phyloP scores from a whole-genome alignment of 2,113 vertebrate species.

The Eubucco bourcierii region DNA sequence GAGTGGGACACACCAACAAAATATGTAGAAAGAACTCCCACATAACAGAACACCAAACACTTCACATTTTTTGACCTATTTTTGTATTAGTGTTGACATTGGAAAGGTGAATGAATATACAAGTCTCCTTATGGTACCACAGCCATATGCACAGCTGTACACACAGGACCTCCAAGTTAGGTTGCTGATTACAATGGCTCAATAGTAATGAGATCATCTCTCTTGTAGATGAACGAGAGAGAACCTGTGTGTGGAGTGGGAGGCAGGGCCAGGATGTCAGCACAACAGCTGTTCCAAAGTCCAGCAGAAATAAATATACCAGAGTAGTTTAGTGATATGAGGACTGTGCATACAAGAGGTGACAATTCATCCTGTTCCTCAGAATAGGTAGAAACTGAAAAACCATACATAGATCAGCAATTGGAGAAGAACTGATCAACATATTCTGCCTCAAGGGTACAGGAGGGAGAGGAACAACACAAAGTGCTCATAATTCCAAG shows the following conservation, averaged over 20 bases:
- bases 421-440: not conserved
- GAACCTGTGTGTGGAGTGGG: not conserved
- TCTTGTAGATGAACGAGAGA: not conserved
- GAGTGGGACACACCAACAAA: not conserved
- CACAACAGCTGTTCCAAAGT: not conserved
- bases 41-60: not conserved
- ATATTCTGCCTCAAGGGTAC: not conserved
- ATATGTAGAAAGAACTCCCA: not conserved
- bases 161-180: not conserved
- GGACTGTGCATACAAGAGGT: not conserved
- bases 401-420: not conserved
- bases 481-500: not conserved
- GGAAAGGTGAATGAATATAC: not conserved
- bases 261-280: not conserved
- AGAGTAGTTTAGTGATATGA: not conserved
- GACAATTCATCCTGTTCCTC: not conserved
- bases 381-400: not conserved
- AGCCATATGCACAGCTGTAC: not conserved
- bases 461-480: not conserved
- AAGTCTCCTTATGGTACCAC: not conserved
- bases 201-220: not conserved
- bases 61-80: not conserved
- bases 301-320: not conserved
- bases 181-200: not conserved
- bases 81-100: not conserved